Evolutionary conservation across 2,797 vertebrate species (phyloP), one percentile per base, ranked within the genome.

Genomic region (Discoglossus pictus): DNA sequence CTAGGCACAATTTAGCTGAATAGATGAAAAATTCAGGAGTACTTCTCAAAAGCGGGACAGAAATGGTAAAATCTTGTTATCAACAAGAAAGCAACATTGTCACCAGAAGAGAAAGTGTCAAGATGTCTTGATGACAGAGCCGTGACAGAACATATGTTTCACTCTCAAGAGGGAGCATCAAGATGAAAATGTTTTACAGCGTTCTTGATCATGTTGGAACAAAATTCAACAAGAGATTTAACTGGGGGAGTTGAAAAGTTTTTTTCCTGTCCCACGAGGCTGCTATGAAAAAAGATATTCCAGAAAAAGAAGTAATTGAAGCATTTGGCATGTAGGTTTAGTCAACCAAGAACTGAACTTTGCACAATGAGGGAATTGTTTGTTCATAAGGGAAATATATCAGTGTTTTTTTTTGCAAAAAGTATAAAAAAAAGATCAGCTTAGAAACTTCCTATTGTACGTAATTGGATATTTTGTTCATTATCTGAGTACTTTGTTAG

Each of bases 161-260:
- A 51, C 24, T 71, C 68, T 71, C 68, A 71, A 64, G 68, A 71
- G 68, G 43, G 24, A 58, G 58, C 44, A 34, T 48, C n/a, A 53
- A 71, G 61, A 58, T 52, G 46, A 64, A 64, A 64, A 64, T 71
- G 68, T 59, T 71, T 68, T 64, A 59, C 61, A 64, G 53, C 43
- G 61, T 64, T 71, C 61, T 71, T 71, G 68, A 71, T 71, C 68
- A 71, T 71, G 68, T 63, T 71, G 52, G 61, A 64, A 71, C 68
- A 71, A 71, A 71, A 71, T 71, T 71, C 68, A 71, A 64, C 68
- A 71, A 71, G 68, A 71, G 68, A 64, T 59, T 64, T 58, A 71
- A 71, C 44, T 38, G 44, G 53, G 68, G 61, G 60, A 71, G 44
- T 58, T 64, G 36, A 64, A 71, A 64, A 59, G 58, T 68, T 42